phyloP scores from a whole-genome alignment of 2,113 vertebrate genomes.

The Aythya baeri region DNA sequence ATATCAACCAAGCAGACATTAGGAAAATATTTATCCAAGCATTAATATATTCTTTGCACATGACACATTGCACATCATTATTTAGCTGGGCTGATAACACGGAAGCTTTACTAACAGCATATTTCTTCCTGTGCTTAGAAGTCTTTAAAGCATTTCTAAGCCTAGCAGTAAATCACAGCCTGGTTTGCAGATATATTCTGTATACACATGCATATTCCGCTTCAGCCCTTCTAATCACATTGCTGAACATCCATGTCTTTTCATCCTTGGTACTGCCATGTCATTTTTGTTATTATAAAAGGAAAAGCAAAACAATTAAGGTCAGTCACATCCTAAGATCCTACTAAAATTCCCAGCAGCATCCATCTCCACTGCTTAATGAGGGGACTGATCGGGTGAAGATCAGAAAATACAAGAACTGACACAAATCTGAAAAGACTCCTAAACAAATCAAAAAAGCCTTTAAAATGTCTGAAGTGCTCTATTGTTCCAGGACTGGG shows the following conservation, averaged over 20 bases:
- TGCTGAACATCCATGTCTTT: slow-evolving; percentile 45
- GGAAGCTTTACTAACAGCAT: slow-evolving; percentile 69
- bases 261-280: slow-evolving; percentile 32
- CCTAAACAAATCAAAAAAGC: neutral
- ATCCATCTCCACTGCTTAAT: neutral
- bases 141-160: slow-evolving; percentile 59
- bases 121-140: slow-evolving; percentile 75
- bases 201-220: slow-evolving; percentile 55
- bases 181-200: slow-evolving; percentile 54
- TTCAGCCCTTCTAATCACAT: slow-evolving; percentile 24
- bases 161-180: slow-evolving; percentile 62
- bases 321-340: neutral
- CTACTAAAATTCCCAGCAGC: neutral
- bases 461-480: neutral
- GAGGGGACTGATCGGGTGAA: neutral
- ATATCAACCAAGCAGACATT: slow-evolving; percentile 75
- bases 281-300: neutral
- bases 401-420: neutral
- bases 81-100: slow-evolving; percentile 80
- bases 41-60: slow-evolving; percentile 74
- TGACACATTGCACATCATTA: slow-evolving; percentile 79
- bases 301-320: neutral
- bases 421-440: neutral
- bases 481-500: neutral
- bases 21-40: slow-evolving; percentile 84